These are phyloP conservation scores for Beris morrisii DNA, from an alignment of 2,888 invertebrate species.

Conservation along the genomic window DNA sequence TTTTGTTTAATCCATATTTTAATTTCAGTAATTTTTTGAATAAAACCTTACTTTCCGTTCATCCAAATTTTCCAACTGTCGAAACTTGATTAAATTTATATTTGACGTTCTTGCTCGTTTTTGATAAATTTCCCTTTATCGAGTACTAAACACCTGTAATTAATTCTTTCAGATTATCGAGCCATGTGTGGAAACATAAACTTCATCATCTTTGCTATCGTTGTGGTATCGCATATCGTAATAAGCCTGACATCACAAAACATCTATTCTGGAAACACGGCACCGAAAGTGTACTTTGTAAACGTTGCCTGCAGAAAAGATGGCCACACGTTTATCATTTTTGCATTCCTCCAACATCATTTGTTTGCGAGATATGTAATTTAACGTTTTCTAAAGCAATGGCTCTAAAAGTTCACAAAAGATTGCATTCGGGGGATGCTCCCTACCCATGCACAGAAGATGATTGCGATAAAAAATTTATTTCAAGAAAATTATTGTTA, in stretches of 20 bases:
- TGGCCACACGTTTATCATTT: constrained; percentile 93
- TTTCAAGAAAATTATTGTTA: constrained; percentile 74
- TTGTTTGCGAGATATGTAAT: constrained; percentile 80
- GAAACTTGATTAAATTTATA: too few species aligned
- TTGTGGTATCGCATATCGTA: constrained; percentile 84
- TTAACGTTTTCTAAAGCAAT: constrained; percentile 75
- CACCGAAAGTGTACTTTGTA: constrained; percentile 82
- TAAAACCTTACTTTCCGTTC: too few species aligned
- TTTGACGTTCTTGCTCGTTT: too few species aligned
- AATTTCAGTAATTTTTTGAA: too few species aligned
- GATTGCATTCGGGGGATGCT: constrained; percentile 71
- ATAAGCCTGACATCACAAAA: constrained; percentile 84
- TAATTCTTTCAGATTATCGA: constrained; percentile 64
- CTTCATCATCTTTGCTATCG: constrained; percentile 83
- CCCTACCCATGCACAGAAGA: constrained; percentile 74
- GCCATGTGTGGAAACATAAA: constrained; percentile 90
- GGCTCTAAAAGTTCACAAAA: constrained; percentile 79
- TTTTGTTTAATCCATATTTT: too few species aligned
- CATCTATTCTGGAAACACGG: constrained; percentile 93
- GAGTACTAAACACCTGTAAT: too few species aligned
- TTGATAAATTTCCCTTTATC: too few species aligned
- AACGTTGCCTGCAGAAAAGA: constrained; percentile 83
- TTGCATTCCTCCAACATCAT: constrained; percentile 77
- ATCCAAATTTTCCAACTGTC: too few species aligned
- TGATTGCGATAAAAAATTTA: constrained; percentile 73